Base-by-base conservation (phyloP, 92 coral and sea anemone genomes). In the Zoanthus sociatus region DNA sequence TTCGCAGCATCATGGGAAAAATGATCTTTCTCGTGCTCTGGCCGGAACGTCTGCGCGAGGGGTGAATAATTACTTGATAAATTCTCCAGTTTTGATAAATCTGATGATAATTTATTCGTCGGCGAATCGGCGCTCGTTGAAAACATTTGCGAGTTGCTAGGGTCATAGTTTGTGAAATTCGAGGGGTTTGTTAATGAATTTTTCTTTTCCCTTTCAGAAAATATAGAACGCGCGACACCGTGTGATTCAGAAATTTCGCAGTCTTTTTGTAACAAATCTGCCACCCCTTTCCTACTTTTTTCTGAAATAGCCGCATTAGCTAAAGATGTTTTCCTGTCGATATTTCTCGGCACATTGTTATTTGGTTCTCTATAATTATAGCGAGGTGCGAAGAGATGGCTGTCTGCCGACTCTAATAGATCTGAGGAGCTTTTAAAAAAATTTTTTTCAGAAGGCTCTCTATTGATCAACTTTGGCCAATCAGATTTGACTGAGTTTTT, bases 381-480 rank as follows among this genome's bases (percentile, higher is more conserved):
- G 42, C 4, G 2, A 37, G 4, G 42, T 37, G 42, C 88, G 87
- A n/a, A 90, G 89, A 10, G 90, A 86, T n/a, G 79, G 50, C 93
- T 94, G 30, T 94, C 94, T 5, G 89, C 78, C 11, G 85, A 79
- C 12, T 91, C 79, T 37, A 70, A 71, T 61, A 78, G 78, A 72
- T 13, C 75, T 11, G 78, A 54, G 47, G 61, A 14, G 51, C 76
- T 75, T 45, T 8, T 77, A 18, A 30, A 31, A 74, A 85, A 72
- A 88, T 83, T 93, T 86, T 92, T 92, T 84, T 88, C 86, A n/a
- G 73, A 44, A 78, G 60, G 87, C 77, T 76, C 66, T 32, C 71
- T 76, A 44, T 71, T 42, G 7, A 53, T 47, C 5, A 64, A 44
- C 10, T 45, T n/a, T 58, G 16, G 42, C 21, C 14, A 63, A 5